These are phyloP conservation scores for Trichomalopsis sarcophagae DNA, from an alignment of 1,140 invertebrate species.

Conservation along the genomic window DNA sequence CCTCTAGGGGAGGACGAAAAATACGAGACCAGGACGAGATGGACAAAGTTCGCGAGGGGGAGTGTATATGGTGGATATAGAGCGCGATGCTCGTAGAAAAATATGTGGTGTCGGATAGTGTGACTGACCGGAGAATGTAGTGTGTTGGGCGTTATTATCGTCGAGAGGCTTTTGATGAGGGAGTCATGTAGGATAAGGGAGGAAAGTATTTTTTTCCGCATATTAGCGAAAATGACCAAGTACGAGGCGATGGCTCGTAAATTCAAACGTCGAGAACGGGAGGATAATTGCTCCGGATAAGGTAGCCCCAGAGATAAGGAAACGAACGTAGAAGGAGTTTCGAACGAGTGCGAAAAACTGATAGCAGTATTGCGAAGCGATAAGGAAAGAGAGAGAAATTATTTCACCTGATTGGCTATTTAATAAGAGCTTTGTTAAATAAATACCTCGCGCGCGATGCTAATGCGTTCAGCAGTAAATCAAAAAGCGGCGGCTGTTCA, in stretches of 20 bases:
- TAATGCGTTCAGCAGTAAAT: slow-evolving; percentile 18
- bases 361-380: too few relatives aligned
- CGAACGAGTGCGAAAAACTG: too few relatives aligned
- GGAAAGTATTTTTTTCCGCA: background rate
- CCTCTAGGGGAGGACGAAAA: background rate
- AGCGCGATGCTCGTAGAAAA: background rate
- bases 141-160: background rate
- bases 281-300: background rate
- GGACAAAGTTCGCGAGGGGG: background rate
- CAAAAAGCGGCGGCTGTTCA: background rate
- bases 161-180: background rate
- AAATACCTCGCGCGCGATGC: background rate
- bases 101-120: background rate
- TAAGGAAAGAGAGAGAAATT: background rate
- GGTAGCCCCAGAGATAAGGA: background rate
- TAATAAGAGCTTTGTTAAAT: slow-evolving; percentile 36
- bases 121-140: background rate
- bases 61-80: background rate
- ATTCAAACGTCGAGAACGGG: background rate
- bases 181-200: background rate
- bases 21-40: slow-evolving; percentile 3
- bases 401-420: slow-evolving; percentile 16
- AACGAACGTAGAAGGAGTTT: background rate
- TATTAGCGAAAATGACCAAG: background rate
- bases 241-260: background rate